Base-by-base conservation (phyloP, 2,113 vertebrate species). In the Pachycephala philippinensis region DNA sequence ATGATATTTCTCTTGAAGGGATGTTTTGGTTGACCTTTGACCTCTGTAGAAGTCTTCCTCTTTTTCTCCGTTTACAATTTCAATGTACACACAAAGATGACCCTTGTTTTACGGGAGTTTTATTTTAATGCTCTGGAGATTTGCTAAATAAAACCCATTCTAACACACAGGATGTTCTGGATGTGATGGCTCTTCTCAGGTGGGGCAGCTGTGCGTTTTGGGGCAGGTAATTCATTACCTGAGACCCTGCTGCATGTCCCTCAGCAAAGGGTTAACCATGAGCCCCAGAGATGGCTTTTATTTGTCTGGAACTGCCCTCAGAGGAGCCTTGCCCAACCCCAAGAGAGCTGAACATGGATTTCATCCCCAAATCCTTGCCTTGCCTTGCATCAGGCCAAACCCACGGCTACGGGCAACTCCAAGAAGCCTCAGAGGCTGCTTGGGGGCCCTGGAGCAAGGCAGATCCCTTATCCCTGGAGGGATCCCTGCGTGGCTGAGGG, bases 11-110 rank as follows among this genome's bases (percentile, higher is more conserved):
- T 98, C 97, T 98, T 97, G 97, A 97, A 98, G 97, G 98, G 98
- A 98, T 97, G 91, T 97, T 97, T 59, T 89, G 95, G 90, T 95
- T 96, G 97, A 98, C 90, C 96, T 98, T 97, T 98, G 97, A 98
- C 98, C 98, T 98, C 98, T 98, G 97, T 98, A 98, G 98, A 98
- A 98, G 98, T 98, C 98, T 98, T 98, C 98, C 98, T 79, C 68
- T 98, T 81, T 98, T 89, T 95, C 97, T 94, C 96, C 90, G 96
- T 91, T 95, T 93, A 90, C 16, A 0, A 81, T 24, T 80, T 83
- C 89, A 45, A 2, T 59, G 82, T 71, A 85, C 97, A 98, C 59
- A 75, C 52, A 61, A 53, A 85, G 59, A 84, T 39, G 83, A 83
- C 47, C 82, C 45, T 93, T 79, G 35, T 84, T 97, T 87, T 87